These are phyloP conservation scores for Ditylenchus dipsaci DNA, from an alignment of 1,140 invertebrate genomes.

Conservation along the genomic window DNA sequence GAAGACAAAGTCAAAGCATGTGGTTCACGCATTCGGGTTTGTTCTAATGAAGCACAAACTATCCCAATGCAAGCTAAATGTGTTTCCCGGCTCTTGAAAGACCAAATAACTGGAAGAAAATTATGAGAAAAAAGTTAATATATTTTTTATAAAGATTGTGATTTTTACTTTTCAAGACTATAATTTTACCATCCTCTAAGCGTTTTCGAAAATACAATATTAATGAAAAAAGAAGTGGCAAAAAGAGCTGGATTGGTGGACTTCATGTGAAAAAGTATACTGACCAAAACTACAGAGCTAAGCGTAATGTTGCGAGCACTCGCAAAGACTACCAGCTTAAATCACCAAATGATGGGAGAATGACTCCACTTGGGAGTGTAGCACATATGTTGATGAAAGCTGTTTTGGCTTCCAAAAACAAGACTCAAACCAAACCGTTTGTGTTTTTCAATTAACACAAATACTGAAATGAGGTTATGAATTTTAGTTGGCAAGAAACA, in stretches of 20 bases:
- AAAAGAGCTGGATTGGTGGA: too few species aligned
- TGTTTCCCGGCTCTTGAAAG: conserved; percentile 18
- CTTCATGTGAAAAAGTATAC: neutral
- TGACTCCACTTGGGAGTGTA: conserved; percentile 19
- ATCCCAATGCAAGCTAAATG: conserved; percentile 33
- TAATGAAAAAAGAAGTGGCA: too few species aligned
- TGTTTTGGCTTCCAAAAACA: conserved; percentile 20
- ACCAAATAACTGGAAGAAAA: conserved; percentile 9
- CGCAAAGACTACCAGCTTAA: neutral
- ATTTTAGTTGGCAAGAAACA: conserved; percentile 43
- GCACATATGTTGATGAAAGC: conserved; percentile 16
- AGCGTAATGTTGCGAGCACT: neutral
- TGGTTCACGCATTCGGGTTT: conserved; percentile 27
- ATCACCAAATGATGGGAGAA: neutral
- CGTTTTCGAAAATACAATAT: neutral
- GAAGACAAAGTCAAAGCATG: conserved; percentile 16
- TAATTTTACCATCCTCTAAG: neutral
- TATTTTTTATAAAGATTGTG: too few species aligned
- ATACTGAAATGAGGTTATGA: too few species aligned
- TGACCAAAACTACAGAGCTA: neutral
- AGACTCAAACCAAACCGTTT: conserved; percentile 1
- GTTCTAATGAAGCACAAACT: conserved; percentile 16
- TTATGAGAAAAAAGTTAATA: neutral
- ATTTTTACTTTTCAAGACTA: neutral
- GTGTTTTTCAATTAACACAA: neutral